Percentiles rank a stretch among this genome's conserved stretches.
These are phyloP conservation scores for Camponotus fellah DNA, from an alignment of 2,888 invertebrate species.

Conservation along the genomic window DNA sequence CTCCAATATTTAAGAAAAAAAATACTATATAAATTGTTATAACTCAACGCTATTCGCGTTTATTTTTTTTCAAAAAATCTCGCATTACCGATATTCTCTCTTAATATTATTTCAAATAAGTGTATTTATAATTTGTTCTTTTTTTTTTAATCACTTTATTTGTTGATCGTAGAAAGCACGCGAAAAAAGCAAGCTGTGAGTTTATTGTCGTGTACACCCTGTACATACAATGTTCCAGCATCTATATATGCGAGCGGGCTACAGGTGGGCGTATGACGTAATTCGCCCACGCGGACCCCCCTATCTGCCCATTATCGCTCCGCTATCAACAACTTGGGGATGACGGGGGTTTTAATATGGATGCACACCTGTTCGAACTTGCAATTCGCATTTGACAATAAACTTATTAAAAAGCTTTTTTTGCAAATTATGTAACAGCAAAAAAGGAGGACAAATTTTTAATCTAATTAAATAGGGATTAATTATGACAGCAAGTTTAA, in stretches of 20 bases:
- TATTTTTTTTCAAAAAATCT: background rate
- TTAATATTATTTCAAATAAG: background rate
- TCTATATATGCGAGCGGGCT: constrained; percentile 73
- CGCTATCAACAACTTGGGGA: constrained; percentile 62
- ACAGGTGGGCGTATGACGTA: constrained; percentile 85
- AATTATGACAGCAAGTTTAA: constrained; percentile 6
- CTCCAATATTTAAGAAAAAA: background rate
- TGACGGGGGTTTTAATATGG: constrained; percentile 32
- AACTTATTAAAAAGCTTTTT: background rate
- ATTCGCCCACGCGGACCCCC: constrained; percentile 82
- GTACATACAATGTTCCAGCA: constrained; percentile 59
- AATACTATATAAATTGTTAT: background rate
- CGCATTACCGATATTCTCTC: background rate
- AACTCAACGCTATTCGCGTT: background rate
- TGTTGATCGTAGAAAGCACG: background rate
- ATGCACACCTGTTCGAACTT: constrained; percentile 41
- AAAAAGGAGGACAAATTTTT: background rate
- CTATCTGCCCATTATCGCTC: constrained; percentile 77
- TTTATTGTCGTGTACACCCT: constrained; percentile 61
- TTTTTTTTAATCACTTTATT: background rate
- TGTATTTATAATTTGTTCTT: background rate
- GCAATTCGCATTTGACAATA: constrained; percentile 21
- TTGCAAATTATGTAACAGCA: background rate
- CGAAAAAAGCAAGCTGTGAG: background rate
- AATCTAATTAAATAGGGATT: background rate